phyloP scores from a whole-genome alignment of 2,888 invertebrate species.

The Branchipolynoe longqiensis region DNA sequence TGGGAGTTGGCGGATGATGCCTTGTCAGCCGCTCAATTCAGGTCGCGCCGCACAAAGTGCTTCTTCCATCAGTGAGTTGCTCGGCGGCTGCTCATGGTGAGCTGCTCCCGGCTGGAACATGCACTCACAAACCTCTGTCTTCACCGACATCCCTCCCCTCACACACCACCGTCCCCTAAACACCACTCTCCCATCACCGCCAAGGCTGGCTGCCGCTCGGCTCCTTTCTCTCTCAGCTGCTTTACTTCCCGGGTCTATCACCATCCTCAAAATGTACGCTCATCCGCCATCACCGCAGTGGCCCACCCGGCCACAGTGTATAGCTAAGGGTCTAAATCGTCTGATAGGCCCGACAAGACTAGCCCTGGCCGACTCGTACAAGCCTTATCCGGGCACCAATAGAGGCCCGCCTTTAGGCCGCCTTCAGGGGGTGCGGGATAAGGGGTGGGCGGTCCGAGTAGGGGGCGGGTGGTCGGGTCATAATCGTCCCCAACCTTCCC shows the following conservation, averaged over 20 bases:
- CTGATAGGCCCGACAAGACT: too few relatives aligned
- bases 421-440: neutral
- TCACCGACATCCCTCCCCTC: neutral
- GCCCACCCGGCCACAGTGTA: too few relatives aligned
- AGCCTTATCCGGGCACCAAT: too few relatives aligned
- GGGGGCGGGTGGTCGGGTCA: neutral
- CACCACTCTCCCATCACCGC: neutral
- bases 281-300: too few relatives aligned
- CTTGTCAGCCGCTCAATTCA: slow-evolving; percentile 56
- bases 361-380: too few relatives aligned
- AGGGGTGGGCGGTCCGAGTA: neutral
- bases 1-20: slow-evolving; percentile 56
- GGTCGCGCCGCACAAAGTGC: slow-evolving; percentile 47
- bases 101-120: slow-evolving; percentile 19
- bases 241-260: too few relatives aligned
- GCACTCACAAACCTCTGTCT: slow-evolving; percentile 29
- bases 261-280: too few relatives aligned
- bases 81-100: neutral
- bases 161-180: neutral
- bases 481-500: slow-evolving; percentile 17
- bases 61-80: slow-evolving; percentile 30
- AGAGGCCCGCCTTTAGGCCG: too few relatives aligned
- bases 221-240: too few relatives aligned
- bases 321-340: too few relatives aligned
- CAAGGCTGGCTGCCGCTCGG: too few relatives aligned